Evolutionary conservation across 35 echinoderm and acorn worm species (phyloP).

Genomic region (Acanthaster planci): DNA sequence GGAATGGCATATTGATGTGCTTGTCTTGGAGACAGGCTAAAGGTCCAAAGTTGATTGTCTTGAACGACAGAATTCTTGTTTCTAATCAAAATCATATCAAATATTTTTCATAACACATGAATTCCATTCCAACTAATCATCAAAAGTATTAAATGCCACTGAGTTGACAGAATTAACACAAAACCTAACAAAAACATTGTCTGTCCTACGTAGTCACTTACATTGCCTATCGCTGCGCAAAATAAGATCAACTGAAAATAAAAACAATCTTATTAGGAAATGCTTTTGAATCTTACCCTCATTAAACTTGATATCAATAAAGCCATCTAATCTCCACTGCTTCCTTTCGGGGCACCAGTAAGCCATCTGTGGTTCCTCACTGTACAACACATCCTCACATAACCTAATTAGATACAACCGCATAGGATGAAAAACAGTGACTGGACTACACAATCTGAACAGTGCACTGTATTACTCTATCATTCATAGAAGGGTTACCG

Average conservation of each 20-base stretch:
- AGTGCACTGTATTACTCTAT: too few relatives aligned
- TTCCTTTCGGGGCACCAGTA: conserved; percentile 91
- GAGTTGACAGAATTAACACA: too few relatives aligned
- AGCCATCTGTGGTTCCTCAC: conserved; percentile 92
- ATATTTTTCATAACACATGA: not conserved
- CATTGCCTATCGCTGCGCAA: too few relatives aligned
- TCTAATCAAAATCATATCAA: conserved; percentile 39
- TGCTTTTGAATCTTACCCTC: conserved; percentile 45
- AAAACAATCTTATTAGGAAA: too few relatives aligned
- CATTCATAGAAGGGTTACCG: too few relatives aligned
- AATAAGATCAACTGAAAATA: too few relatives aligned
- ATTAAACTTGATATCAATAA: conserved; percentile 83
- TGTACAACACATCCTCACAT: conserved; percentile 86
- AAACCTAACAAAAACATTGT: too few relatives aligned
- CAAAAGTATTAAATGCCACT: too few relatives aligned
- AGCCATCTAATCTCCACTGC: conserved; percentile 90
- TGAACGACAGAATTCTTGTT: conserved; percentile 71
- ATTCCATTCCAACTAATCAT: not conserved
- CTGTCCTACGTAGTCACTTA: too few relatives aligned
- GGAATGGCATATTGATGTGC: conserved; percentile 99
- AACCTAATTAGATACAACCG: conserved; percentile 39
- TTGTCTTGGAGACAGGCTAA: conserved; percentile 89
- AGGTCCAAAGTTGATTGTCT: conserved; percentile 94
- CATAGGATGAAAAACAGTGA: too few relatives aligned
- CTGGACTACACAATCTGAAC: too few relatives aligned